These are phyloP conservation scores for Momotus momota DNA, from an alignment of 2,797 vertebrate species.

Conservation along the genomic window DNA sequence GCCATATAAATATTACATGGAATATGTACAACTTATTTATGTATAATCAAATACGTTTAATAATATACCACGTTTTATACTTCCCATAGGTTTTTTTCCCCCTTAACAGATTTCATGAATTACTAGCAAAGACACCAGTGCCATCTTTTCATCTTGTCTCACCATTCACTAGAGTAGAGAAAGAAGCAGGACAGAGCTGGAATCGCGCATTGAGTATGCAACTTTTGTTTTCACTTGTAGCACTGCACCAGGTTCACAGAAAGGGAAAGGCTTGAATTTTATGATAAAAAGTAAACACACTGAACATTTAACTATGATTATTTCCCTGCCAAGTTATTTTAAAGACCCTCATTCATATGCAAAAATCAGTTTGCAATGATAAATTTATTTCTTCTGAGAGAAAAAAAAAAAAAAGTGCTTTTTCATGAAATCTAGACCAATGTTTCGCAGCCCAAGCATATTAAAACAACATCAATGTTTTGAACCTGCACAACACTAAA, in stretches of 20 bases:
- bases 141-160: neutral
- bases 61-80: neutral
- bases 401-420: neutral
- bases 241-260: conserved; percentile 3
- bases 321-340: neutral
- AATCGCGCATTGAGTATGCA: neutral
- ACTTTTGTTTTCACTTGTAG: conserved; percentile 27
- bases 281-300: neutral
- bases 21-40: neutral
- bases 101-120: neutral
- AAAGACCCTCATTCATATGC: neutral
- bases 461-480: conserved; percentile 43
- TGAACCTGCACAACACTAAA: conserved; percentile 33
- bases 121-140: neutral
- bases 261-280: conserved; percentile 28
- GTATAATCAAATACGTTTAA: neutral
- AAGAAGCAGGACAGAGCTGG: neutral
- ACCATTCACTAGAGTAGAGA: neutral
- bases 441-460: neutral
- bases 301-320: neutral
- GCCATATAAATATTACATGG: neutral
- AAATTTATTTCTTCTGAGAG: conserved; percentile 4
- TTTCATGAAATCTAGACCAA: neutral
- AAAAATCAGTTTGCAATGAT: neutral
- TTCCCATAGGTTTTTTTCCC: neutral